phyloP scores from a whole-genome alignment of 2,888 invertebrate genomes.

The Amphipoea oculea region DNA sequence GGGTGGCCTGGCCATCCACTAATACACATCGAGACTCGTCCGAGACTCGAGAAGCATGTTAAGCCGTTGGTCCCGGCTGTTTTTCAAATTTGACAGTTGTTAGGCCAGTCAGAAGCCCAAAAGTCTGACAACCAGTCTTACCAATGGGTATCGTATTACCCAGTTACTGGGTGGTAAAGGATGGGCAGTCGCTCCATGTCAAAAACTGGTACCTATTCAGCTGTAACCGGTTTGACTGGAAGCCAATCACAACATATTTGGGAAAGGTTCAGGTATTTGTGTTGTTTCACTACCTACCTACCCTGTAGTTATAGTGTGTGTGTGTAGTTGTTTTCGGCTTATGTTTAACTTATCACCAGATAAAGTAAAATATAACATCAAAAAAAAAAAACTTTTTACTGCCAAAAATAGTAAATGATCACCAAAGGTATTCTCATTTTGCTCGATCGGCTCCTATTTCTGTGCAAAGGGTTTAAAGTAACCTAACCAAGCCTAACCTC shows the following conservation, averaged over 20 bases:
- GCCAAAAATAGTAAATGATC: too few relatives aligned
- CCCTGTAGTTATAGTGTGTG: neutral
- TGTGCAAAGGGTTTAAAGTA: too few relatives aligned
- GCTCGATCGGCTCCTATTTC: too few relatives aligned
- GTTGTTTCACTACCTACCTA: neutral
- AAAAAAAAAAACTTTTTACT: too few relatives aligned
- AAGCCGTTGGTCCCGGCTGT: neutral
- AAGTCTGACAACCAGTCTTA: neutral
- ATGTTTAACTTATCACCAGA: too few relatives aligned
- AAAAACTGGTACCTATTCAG: neutral
- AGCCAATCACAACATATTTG: neutral
- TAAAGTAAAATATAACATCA: too few relatives aligned
- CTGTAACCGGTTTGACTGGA: neutral
- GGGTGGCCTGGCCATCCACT: neutral
- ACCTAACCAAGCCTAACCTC: too few relatives aligned
- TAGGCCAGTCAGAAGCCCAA: neutral
- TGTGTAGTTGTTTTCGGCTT: neutral
- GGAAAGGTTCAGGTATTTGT: neutral
- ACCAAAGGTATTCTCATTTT: too few relatives aligned
- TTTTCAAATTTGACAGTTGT: neutral
- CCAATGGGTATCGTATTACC: neutral
- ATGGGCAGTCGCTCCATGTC: neutral
- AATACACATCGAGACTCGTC: neutral
- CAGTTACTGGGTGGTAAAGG: neutral
- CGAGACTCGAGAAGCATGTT: neutral